These are phyloP conservation scores for Pentalonia nigronervosa DNA, from an alignment of 1,140 invertebrate species.

Conservation along the genomic window DNA sequence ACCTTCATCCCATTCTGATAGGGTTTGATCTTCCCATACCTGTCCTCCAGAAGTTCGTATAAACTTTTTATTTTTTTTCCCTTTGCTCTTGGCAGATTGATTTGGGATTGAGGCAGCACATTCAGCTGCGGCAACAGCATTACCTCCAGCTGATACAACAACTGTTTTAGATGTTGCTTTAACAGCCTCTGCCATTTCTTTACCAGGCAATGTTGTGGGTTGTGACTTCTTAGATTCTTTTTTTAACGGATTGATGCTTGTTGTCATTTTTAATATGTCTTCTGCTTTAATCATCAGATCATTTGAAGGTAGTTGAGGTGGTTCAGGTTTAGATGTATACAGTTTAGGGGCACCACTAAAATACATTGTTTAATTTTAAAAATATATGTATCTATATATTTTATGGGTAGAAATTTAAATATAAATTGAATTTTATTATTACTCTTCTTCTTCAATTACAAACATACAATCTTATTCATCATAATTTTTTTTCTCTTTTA, in stretches of 20 bases:
- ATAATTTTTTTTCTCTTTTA: too few species aligned
- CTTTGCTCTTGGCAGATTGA: slow-evolving; percentile 64
- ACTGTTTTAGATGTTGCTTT: slow-evolving; percentile 65
- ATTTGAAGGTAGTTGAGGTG: slow-evolving; percentile 51
- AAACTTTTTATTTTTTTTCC: slow-evolving; percentile 65
- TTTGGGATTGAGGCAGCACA: slow-evolving; percentile 59
- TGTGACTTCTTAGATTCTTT: slow-evolving; percentile 58
- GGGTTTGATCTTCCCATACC: slow-evolving; percentile 91
- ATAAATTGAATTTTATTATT: not conserved
- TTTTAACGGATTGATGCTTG: slow-evolving; percentile 58
- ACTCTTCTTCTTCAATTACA: too few species aligned
- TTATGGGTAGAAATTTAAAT: not conserved
- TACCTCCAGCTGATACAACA: slow-evolving; percentile 66
- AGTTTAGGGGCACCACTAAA: slow-evolving; percentile 62
- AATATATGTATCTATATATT: not conserved
- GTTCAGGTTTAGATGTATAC: slow-evolving; percentile 61
- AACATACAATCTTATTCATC: too few species aligned
- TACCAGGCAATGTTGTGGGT: slow-evolving; percentile 54
- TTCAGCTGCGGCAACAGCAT: slow-evolving; percentile 61
- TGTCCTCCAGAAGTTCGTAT: slow-evolving; percentile 90
- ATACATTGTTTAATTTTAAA: slow-evolving; percentile 56
- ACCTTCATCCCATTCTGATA: slow-evolving; percentile 91
- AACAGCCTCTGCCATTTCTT: slow-evolving; percentile 61
- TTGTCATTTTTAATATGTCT: slow-evolving; percentile 55
- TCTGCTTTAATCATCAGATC: slow-evolving; percentile 56